These are phyloP conservation scores for Neotoxoptera formosana DNA, from an alignment of 1,140 invertebrate species.

Conservation along the genomic window DNA sequence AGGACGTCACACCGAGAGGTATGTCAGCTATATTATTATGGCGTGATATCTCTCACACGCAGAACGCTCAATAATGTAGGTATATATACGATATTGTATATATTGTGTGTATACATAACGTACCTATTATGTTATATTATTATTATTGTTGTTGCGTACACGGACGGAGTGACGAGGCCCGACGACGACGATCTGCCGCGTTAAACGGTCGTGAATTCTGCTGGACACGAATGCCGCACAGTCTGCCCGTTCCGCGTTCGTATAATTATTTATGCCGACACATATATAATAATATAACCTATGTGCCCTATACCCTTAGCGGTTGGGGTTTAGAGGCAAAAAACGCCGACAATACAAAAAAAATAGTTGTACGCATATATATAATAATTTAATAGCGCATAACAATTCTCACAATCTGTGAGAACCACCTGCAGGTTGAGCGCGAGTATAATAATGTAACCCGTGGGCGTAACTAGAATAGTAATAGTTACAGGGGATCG, in stretches of 20 bases:
- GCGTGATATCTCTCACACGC: background rate
- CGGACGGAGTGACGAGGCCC: background rate
- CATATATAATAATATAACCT: too few species aligned
- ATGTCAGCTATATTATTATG: constrained; percentile 12
- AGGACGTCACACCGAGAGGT: constrained; percentile 9
- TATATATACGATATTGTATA: background rate
- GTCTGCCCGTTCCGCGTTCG: background rate
- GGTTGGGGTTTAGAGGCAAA: background rate
- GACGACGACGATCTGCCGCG: background rate
- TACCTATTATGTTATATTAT: background rate
- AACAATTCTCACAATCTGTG: too few species aligned
- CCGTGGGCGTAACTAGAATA: too few species aligned
- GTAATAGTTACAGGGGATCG: too few species aligned
- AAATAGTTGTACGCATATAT: background rate
- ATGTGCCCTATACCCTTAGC: background rate
- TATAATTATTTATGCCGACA: background rate
- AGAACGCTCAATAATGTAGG: background rate
- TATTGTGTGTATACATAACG: background rate
- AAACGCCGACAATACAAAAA: background rate
- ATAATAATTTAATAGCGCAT: too few species aligned
- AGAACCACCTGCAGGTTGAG: too few species aligned
- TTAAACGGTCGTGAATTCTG: background rate
- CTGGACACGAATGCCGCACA: background rate
- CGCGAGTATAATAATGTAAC: too few species aligned
- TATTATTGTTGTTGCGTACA: background rate